Evolutionary conservation across 2,888 invertebrate species (phyloP).

Genomic region (Oegoconia quadripuncta): DNA sequence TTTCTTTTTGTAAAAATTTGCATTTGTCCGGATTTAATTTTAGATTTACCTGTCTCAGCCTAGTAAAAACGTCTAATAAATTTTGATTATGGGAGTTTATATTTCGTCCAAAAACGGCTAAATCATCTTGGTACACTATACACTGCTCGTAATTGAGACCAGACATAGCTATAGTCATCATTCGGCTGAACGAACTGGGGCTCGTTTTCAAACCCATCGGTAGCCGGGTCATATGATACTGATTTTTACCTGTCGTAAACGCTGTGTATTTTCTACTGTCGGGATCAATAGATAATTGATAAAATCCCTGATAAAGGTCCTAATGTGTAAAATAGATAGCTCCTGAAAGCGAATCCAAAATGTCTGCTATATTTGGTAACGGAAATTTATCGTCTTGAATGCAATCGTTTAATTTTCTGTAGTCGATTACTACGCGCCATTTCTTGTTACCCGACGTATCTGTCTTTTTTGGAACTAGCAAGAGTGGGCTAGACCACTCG

Average conservation of each 20-base stretch:
- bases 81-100: not conserved
- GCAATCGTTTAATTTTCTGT: conserved; percentile 1
- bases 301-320: not conserved
- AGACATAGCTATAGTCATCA: conserved; percentile 14
- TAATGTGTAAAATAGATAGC: not conserved
- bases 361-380: not conserved
- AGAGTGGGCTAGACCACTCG: conserved; percentile 4
- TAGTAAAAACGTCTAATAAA: not conserved
- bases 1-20: not conserved
- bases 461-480: conserved; percentile 9
- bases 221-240: conserved; percentile 12
- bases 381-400: conserved; percentile 1
- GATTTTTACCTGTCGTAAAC: not conserved
- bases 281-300: not conserved
- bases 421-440: conserved; percentile 17
- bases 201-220: conserved; percentile 16
- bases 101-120: conserved; percentile 1
- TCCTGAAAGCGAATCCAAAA: no score
- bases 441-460: conserved; percentile 4
- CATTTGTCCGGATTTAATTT: conserved; percentile 2
- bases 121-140: conserved; percentile 5
- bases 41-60: not conserved
- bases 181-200: conserved; percentile 10
- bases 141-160: conserved; percentile 14
- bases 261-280: not conserved